A percentile compares a stretch with the other conserved stretches of the same genome.
These are phyloP conservation scores for Erinaceus europaeus DNA, from an alignment of 2,113 vertebrate genomes.

Conservation along the genomic window DNA sequence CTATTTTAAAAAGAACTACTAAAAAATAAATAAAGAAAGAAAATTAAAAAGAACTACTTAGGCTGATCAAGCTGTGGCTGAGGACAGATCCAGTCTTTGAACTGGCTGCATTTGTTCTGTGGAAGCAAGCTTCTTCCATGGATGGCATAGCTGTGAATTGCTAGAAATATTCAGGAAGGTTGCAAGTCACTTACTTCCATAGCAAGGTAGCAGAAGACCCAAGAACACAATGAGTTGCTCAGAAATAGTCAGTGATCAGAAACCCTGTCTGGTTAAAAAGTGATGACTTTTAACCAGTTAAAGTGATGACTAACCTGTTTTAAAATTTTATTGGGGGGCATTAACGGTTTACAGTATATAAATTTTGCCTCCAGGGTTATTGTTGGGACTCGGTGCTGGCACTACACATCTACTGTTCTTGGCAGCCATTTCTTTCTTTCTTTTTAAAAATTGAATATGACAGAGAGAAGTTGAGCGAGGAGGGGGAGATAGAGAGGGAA, in stretches of 20 bases:
- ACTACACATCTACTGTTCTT: too few relatives aligned
- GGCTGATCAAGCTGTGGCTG: constrained; percentile 6
- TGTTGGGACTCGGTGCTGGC: too few relatives aligned
- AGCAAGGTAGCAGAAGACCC: constrained; percentile 16
- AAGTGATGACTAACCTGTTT: background rate
- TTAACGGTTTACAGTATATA: too few relatives aligned
- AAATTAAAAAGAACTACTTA: constrained; percentile 22
- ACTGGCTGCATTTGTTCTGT: constrained; percentile 36
- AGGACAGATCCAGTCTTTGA: constrained; percentile 36
- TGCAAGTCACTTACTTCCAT: constrained; percentile 36
- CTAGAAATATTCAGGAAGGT: constrained; percentile 49
- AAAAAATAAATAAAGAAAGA: background rate
- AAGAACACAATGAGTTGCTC: constrained; percentile 5
- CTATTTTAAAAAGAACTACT: background rate
- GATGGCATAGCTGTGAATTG: constrained; percentile 39
- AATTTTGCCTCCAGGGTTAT: too few relatives aligned
- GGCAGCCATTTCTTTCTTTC: too few relatives aligned
- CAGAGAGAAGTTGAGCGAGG: too few relatives aligned
- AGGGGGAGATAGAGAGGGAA: too few relatives aligned
- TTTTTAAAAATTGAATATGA: too few relatives aligned
- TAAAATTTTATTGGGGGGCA: too few relatives aligned
- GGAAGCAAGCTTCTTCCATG: constrained; percentile 38
- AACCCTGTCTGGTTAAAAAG: background rate
- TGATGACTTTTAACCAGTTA: too few relatives aligned
- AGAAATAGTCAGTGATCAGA: background rate